phyloP scores from a whole-genome alignment of 2,888 invertebrate species.

The Meiosimyza platycephala region DNA sequence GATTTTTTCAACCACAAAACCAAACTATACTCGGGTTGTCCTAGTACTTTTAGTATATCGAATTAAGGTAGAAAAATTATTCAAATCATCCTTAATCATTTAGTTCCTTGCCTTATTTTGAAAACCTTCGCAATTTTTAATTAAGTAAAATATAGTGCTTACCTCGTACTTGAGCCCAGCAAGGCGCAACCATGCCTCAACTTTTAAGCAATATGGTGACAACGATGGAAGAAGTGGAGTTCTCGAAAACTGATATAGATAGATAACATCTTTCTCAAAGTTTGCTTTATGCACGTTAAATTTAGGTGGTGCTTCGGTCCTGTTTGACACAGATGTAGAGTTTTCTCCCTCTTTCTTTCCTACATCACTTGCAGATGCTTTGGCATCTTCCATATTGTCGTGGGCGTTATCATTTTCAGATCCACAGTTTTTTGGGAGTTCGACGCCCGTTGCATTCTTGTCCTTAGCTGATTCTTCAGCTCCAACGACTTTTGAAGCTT shows the following conservation, averaged over 20 bases:
- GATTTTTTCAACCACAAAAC: too few species aligned
- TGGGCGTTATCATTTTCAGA: conserved; percentile 67
- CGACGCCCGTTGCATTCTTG: conserved; percentile 62
- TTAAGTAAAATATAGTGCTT: conserved; percentile 62
- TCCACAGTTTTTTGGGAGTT: conserved; percentile 53
- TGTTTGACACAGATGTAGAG: conserved; percentile 68
- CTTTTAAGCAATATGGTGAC: conserved; percentile 94
- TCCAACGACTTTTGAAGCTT: conserved; percentile 68
- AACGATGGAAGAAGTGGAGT: conserved; percentile 90
- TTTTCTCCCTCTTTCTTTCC: conserved; percentile 69
- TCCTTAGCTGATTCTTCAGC: conserved; percentile 51
- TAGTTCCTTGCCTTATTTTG: too few species aligned
- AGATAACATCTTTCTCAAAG: conserved; percentile 92
- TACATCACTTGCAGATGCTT: conserved; percentile 64
- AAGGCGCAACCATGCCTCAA: conserved; percentile 94
- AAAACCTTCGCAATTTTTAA: too few species aligned
- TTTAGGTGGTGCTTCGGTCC: conserved; percentile 78
- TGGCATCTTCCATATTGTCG: conserved; percentile 62
- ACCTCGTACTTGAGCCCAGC: conserved; percentile 95
- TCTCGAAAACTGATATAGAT: conserved; percentile 93
- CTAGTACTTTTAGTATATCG: too few species aligned
- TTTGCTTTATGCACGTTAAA: conserved; percentile 86
- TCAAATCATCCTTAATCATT: too few species aligned
- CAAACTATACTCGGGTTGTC: too few species aligned
- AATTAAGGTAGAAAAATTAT: too few species aligned